A percentile compares a stretch with the other conserved stretches of the same genome.
phyloP scores from a whole-genome alignment of 2,113 vertebrate species.

The Felis catus region DNA sequence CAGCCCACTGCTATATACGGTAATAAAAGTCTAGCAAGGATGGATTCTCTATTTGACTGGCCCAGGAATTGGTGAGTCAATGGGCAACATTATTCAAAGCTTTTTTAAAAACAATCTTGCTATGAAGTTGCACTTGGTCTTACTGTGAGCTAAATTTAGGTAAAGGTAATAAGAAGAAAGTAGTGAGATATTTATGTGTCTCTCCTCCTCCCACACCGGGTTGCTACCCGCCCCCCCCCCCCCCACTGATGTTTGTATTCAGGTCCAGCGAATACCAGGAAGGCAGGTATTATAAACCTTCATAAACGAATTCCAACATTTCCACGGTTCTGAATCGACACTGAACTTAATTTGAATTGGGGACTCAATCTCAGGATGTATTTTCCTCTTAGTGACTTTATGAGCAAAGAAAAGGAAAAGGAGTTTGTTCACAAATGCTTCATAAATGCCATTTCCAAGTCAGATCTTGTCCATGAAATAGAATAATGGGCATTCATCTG shows the following conservation, averaged over 20 bases:
- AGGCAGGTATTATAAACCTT: neutral
- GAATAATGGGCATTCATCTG: neutral
- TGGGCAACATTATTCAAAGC: neutral
- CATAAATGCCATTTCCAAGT: neutral
- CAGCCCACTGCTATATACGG: neutral
- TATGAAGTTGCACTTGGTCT: neutral
- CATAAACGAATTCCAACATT: neutral
- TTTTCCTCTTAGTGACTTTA: constrained; percentile 32
- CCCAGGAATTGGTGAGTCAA: constrained; percentile 31
- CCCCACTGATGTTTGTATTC: neutral
- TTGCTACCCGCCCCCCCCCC: neutral
- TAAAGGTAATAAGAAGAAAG: constrained; percentile 23
- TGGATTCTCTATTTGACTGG: constrained; percentile 47
- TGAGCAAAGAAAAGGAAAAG: constrained; percentile 8
- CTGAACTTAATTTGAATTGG: constrained; percentile 6
- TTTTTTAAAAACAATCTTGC: neutral
- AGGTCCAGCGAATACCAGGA: neutral
- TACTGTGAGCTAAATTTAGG: neutral
- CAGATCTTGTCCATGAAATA: constrained; percentile 31
- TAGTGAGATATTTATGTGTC: neutral
- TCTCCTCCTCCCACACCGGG: neutral
- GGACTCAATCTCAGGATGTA: neutral
- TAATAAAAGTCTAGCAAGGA: constrained; percentile 28
- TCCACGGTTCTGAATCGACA: neutral
- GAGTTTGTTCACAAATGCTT: neutral